Evolutionary conservation across 2,113 vertebrate genomes (phyloP), one percentile per base, ranked within the genome.

Genomic region (Pimephales promelas): DNA sequence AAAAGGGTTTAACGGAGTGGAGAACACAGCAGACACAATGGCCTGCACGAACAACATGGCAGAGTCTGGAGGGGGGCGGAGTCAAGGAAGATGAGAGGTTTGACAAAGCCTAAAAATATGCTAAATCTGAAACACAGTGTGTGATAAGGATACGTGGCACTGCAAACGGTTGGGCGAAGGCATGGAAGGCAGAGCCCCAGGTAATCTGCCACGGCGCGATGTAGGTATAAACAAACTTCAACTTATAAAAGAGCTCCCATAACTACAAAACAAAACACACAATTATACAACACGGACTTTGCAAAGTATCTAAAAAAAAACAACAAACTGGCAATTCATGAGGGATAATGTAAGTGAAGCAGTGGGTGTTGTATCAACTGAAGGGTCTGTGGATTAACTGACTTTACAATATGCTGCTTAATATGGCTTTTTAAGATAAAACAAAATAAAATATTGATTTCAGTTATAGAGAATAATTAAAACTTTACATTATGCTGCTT

Each of bases 151-250:
- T 99, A 99, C 97, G 98, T 92, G 98, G 97, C 88, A 99, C 98
- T 59, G 98, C 98, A 85, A 99, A 99, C 10, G 98, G 98, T 89
- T 99, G 98, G 88, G 98, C 98, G 57, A 99, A 99, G 86, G 98
- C 98, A 68, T 99, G 98, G 88, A 99, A 99, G 66, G 98, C 98
- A 76, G 98, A 99, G 49, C 98, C 98, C 98, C 98, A 99, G 0
- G 98, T 99, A 91, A 99, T 99, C 86, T 99, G 97, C 97, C 97
- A 98, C 0, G 97, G 98, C 74, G 97, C 98, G 47, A 99, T 97
- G 88, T 99, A 99, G 87, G 98, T 98, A 90, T 98, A 99, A 79
- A 99, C 97, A 88, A 99, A 99, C 90, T 95, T 95, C 90, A 98
- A 84, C 88, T 99, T 99, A 93, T 97, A 97, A 89, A 99, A 96